Conservation (phyloP, 64 coral and sea anemone species). For the Pocillopora verrucosa region DNA sequence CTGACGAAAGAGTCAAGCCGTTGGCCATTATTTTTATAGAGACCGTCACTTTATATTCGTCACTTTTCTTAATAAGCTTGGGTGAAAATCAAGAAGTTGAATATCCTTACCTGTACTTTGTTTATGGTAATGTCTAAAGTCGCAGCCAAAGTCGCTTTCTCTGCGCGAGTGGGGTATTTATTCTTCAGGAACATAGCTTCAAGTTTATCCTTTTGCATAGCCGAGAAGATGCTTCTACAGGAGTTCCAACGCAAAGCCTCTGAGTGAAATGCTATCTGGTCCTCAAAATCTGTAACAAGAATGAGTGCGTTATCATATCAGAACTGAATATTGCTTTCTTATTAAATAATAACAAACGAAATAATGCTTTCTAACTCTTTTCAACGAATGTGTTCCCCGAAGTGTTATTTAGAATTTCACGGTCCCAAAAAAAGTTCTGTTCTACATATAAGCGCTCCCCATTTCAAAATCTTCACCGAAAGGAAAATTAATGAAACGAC, state of each 20-base stretch:
- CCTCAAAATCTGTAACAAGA: neutral
- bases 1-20: too few relatives aligned
- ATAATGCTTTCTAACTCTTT: too few relatives aligned
- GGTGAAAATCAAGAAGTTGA: neutral
- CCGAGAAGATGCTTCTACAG: neutral
- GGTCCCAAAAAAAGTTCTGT: too few relatives aligned
- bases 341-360: too few relatives aligned
- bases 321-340: too few relatives aligned
- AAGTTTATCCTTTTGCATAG: neutral
- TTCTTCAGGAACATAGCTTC: conserved; percentile 1
- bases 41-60: too few relatives aligned
- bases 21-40: too few relatives aligned
- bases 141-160: neutral
- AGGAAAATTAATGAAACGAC: too few relatives aligned
- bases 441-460: too few relatives aligned
- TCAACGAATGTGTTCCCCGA: too few relatives aligned
- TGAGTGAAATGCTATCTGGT: neutral
- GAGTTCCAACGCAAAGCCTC: neutral
- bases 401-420: too few relatives aligned
- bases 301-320: neutral
- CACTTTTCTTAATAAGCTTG: neutral
- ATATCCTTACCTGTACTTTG: conserved; percentile 12
- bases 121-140: neutral
- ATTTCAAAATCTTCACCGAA: too few relatives aligned
- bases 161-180: neutral